These are phyloP conservation scores for Ctenochaetus hawaiiensis DNA, from an alignment of 2,797 vertebrate genomes.

Conservation along the genomic window DNA sequence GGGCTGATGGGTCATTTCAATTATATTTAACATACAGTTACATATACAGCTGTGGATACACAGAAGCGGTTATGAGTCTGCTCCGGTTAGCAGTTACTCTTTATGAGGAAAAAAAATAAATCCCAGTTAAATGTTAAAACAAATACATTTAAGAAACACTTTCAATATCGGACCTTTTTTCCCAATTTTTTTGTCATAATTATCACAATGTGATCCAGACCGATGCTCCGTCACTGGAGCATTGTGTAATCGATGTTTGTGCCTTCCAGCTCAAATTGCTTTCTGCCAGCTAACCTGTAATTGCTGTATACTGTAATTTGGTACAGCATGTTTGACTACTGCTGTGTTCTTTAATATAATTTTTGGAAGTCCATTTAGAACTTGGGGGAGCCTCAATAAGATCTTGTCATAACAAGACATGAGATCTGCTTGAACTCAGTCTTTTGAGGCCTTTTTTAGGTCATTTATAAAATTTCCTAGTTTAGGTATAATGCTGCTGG, in stretches of 20 bases:
- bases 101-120: not conserved
- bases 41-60: not conserved
- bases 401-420: not conserved
- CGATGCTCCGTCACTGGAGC: not conserved
- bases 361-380: slow-evolving; percentile 1
- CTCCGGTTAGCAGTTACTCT: not conserved
- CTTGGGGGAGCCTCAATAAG: slow-evolving; percentile 1
- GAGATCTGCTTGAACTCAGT: not conserved
- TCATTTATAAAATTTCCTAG: not conserved
- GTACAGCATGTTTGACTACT: not conserved
- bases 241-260: not conserved
- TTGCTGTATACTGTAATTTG: slow-evolving; percentile 4
- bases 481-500: not conserved
- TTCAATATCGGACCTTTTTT: not conserved
- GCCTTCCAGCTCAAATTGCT: slow-evolving; percentile 4
- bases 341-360: not conserved
- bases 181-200: not conserved
- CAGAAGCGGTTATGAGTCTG: not conserved
- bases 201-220: not conserved
- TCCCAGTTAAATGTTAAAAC: not conserved
- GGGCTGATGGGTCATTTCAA: not conserved
- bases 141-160: too few relatives aligned
- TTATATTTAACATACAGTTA: not conserved
- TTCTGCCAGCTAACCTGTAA: not conserved
- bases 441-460: not conserved